A percentile compares a stretch with the other conserved stretches of the same genome.
These are phyloP conservation scores for Diplazon laetatorius DNA, from an alignment of 2,888 invertebrate genomes.

Conservation along the genomic window DNA sequence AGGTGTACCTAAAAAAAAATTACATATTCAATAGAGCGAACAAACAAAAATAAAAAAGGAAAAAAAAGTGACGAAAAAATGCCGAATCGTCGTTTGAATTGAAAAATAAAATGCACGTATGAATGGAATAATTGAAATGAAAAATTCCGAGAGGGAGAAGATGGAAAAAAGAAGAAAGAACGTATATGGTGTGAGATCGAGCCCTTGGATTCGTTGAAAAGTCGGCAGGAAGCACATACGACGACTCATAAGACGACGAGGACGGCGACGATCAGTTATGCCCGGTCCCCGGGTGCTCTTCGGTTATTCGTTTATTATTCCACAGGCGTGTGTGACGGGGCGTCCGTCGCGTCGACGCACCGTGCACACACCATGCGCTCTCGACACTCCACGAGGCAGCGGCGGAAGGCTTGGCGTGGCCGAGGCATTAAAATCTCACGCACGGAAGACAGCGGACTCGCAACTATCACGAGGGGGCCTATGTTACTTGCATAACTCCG, in stretches of 20 bases:
- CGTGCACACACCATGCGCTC: constrained; percentile 31
- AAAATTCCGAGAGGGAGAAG: constrained; percentile 14
- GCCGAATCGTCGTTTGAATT: not conserved
- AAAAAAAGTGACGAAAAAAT: too few species aligned
- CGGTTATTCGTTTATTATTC: constrained; percentile 57
- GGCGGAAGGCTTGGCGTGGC: constrained; percentile 35
- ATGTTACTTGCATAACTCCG: constrained; percentile 64
- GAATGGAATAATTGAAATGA: constrained; percentile 47
- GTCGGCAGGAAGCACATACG: constrained; percentile 58
- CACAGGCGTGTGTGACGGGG: constrained; percentile 34
- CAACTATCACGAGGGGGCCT: constrained; percentile 16
- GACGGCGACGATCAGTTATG: constrained; percentile 60
- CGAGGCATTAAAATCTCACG: constrained; percentile 63
- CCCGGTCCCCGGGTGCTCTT: constrained; percentile 27
- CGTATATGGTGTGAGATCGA: constrained; percentile 41
- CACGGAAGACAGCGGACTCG: constrained; percentile 57
- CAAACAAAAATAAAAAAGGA: too few species aligned
- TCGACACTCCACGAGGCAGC: not conserved
- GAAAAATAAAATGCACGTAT: not conserved
- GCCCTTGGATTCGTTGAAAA: constrained; percentile 37
- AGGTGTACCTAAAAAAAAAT: too few species aligned
- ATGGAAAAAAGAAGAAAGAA: constrained; percentile 24
- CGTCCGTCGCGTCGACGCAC: constrained; percentile 11
- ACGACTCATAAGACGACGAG: constrained; percentile 11
- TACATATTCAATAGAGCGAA: too few species aligned